Evolutionary conservation across 2,888 invertebrate species (phyloP), one percentile per base, ranked within the genome.

Genomic region (Luffia ferchaultella): DNA sequence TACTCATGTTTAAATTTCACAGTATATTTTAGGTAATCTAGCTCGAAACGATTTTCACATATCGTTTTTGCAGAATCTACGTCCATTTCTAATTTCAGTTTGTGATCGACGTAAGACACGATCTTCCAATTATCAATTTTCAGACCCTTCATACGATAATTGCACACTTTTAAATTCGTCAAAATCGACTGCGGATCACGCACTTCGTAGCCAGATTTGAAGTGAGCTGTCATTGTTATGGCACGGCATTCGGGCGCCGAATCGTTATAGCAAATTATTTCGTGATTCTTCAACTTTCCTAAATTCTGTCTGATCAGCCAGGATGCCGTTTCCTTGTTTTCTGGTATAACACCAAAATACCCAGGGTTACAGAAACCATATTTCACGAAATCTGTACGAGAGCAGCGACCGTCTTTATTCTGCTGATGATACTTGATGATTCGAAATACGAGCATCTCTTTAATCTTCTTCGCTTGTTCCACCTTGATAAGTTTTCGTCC

Each of bases 51-150:
- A 61, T 72, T 58, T 19, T 62, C 63, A 0, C 60, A 50, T 7
- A 80, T 52, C 1, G 70, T 66, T 45, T 77, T 77, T 1, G 73
- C 55, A 0, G 82, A 80, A 18, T 76, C 77, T 5, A 78, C 45
- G 53, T 83, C 82, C 17, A 77, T 57, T 2, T 73, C 67, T 3
- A 52, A n/a, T 18, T 50, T 42, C 44, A 52, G 16, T 48, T 18
- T 2, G 16, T 2, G 12, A 42, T 48, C 18, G 7, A 7, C 12
- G 12, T 30, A 30, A 3, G 30, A 30, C 30, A 41, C 3, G 9
- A 48, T 59, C 53, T 70, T 76, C 80, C 82, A 83, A 42, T 69
- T 53, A 16, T 59, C 54, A 50, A 75, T 73, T 55, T 80, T 69
- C 3, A 82, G 54, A 0, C 74, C 75, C 51, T 70, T 75, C 0